A percentile compares a stretch with the other conserved stretches of the same genome.
Evolutionary conservation across 2,888 invertebrate genomes (phyloP).

Genomic region (Caenorhabditis sp.): DNA sequence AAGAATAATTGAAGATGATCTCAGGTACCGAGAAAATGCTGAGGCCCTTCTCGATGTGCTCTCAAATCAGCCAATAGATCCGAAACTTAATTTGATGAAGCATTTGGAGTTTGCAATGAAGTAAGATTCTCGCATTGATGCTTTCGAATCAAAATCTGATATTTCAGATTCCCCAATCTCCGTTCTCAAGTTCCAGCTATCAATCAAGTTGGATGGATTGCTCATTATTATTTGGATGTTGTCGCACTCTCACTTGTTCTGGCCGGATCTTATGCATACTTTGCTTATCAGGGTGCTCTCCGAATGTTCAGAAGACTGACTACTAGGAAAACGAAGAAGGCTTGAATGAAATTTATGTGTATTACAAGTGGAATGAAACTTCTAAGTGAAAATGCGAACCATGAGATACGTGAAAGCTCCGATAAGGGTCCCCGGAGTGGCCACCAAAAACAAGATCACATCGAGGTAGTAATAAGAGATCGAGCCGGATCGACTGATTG

Average conservation of each 20-base stretch:
- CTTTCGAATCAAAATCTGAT: neutral
- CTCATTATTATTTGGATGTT: constrained; percentile 53
- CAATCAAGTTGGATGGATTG: constrained; percentile 21
- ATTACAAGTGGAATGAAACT: too few relatives aligned
- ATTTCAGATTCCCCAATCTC: constrained; percentile 52
- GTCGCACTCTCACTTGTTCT: constrained; percentile 8
- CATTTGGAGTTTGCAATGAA: constrained; percentile 53
- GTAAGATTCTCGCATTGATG: neutral
- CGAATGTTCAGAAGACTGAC: neutral
- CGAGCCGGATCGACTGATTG: constrained; percentile 9
- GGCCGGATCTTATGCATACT: neutral
- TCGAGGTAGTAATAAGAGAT: constrained; percentile 47
- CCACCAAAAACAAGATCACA: constrained; percentile 37
- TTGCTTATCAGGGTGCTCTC: neutral
- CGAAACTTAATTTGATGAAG: constrained; percentile 30
- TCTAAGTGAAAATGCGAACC: constrained; percentile 15
- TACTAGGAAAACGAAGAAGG: neutral
- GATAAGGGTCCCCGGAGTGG: constrained; percentile 12
- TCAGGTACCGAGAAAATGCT: constrained; percentile 18
- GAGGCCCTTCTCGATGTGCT: constrained; percentile 9
- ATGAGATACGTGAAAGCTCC: constrained; percentile 24
- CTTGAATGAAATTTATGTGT: neutral
- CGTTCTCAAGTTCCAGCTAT: constrained; percentile 46
- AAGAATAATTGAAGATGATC: neutral
- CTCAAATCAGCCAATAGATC: constrained; percentile 49